Conservation (phyloP, 2,888 invertebrate genomes). For the Eupithecia dodoneata region DNA sequence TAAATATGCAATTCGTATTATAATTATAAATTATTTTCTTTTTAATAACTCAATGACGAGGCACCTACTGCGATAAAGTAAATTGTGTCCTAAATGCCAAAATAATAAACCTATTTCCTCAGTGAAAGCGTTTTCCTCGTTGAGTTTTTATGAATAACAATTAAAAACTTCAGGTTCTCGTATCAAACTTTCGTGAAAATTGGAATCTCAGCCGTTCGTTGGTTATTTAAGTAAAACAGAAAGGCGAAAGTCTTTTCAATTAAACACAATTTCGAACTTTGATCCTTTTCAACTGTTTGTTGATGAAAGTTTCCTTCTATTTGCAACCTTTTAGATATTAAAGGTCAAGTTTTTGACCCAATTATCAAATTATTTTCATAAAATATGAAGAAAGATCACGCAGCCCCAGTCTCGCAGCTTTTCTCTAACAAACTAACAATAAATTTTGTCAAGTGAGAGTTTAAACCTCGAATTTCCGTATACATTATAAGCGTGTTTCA, state of each 20-base stretch:
- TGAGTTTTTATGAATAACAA: conserved; percentile 46
- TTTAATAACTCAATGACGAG: conserved; percentile 25
- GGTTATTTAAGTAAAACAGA: conserved; percentile 47
- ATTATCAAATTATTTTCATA: background rate
- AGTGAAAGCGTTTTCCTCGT: conserved; percentile 41
- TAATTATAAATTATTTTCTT: conserved; percentile 12
- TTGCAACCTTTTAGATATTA: conserved; percentile 32
- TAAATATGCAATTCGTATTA: conserved; percentile 11
- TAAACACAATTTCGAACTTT: conserved; percentile 45
- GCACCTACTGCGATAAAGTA: conserved; percentile 14
- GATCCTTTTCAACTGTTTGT: conserved; percentile 45
- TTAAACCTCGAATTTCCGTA: background rate
- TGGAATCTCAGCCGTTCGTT: conserved; percentile 45
- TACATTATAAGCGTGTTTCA: background rate
- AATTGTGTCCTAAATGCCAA: conserved; percentile 32
- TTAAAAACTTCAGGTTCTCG: conserved; percentile 47
- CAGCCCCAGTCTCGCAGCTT: background rate
- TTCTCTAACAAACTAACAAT: background rate
- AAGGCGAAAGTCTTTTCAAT: conserved; percentile 46
- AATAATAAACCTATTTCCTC: conserved; percentile 34
- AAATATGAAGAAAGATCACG: background rate
- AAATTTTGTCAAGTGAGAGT: background rate
- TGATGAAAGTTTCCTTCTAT: conserved; percentile 38
- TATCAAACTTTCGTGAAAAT: conserved; percentile 46
- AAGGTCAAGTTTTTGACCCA: conserved; percentile 20